Evolutionary conservation across 1,140 invertebrate genomes (phyloP), one percentile per base, ranked within the genome.

Genomic region (Mycetomoellerius zeteki): DNA sequence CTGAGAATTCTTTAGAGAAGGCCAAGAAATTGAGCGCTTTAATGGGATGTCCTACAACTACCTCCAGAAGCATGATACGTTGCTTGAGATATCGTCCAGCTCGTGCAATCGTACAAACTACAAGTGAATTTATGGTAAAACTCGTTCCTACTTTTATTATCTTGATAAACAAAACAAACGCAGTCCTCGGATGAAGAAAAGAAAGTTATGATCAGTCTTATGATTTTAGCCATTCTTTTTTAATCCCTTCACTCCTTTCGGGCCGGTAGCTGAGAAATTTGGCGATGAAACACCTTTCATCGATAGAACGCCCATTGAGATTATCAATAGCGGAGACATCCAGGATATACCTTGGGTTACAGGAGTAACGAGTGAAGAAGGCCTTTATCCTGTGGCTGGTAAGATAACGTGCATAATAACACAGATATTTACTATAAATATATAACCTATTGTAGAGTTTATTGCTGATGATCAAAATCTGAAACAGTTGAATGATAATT

Each of bases 71-170:
- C n/a, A 96, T 98, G 94, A 94, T 98, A 1, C 96, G 96, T 27
- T 98, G 98, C 94, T 95, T 98, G 0, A 96, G 96, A 85, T 95
- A 96, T 73, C 94, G 96, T 65, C 96, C 97, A 1, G 96, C 96
- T 19, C 95, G 96, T 24, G 94, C 94, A 7, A 92, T 97, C 8
- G 96, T 96, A 12, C 84, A 93, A 85, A 90, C 94, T 5, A 92
- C 94, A 12, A 86, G 90, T 33, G 65, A 96, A 60, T 96, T 96
- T 86, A 94, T 96, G 92, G 96, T 96, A 91, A 91, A 10, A 85
- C 0, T 58, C 12, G 14, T 21, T 82, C 14, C 19, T 43, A 12
- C 37, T 33, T 69, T 27, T 69, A 12, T 33, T 19, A 2, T 33
- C 1, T 73, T 19, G 24, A 12, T 8, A 56, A 6, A 54, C n/a